These are phyloP conservation scores for Tenualosa thibaudeaui DNA, from an alignment of 2,797 vertebrate species.

Conservation along the genomic window DNA sequence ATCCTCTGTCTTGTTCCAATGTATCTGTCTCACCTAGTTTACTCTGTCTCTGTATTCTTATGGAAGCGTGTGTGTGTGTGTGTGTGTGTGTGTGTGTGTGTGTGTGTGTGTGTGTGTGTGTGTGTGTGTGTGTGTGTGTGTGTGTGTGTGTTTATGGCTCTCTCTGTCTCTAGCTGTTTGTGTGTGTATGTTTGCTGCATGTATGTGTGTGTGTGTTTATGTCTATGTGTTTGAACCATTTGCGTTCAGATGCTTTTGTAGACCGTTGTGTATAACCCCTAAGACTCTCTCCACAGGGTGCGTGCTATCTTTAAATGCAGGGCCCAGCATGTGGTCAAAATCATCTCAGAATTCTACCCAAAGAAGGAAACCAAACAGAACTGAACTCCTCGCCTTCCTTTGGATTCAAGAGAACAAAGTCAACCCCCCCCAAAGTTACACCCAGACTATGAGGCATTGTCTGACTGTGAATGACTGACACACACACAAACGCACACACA, in stretches of 20 bases:
- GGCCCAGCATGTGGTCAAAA: background rate
- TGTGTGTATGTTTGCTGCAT: background rate
- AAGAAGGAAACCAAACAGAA: background rate
- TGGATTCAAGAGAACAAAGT: background rate
- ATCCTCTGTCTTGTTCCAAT: no score
- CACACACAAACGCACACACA: background rate
- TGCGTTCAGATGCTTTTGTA: background rate
- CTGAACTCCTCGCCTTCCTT: background rate
- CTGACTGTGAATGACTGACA: background rate
- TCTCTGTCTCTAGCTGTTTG: no score
- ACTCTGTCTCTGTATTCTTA: background rate
- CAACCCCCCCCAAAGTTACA: background rate
- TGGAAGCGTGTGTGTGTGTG: background rate
- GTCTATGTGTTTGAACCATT: background rate
- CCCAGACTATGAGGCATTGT: background rate
- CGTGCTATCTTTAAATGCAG: background rate
- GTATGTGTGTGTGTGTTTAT: background rate
- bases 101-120: background rate
- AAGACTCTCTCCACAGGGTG: background rate
- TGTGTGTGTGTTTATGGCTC: no score
- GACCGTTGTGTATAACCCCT: background rate
- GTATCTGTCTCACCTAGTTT: no score
- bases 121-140: background rate
- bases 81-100: background rate
- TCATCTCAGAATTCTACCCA: background rate